Evolutionary conservation across 2,888 invertebrate species (phyloP).

Genomic region (Matsumyia berberina): DNA sequence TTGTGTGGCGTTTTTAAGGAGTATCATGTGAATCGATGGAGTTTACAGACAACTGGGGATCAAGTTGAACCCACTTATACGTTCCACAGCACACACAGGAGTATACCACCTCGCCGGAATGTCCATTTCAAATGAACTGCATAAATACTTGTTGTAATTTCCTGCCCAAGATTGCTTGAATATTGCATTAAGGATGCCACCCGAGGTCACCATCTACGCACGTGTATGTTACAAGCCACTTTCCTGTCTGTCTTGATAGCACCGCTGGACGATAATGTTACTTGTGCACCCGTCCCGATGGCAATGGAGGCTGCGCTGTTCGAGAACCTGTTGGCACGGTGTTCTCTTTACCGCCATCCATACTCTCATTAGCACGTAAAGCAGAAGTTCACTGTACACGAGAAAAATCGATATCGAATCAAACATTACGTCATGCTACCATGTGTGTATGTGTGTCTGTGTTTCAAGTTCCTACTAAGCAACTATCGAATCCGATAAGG

Average conservation of each 20-base stretch:
- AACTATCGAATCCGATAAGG: conserved; percentile 55
- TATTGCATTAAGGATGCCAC: conserved; percentile 11
- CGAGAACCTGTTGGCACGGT: conserved; percentile 54
- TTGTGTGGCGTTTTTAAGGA: conserved; percentile 13
- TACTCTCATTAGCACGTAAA: conserved; percentile 43
- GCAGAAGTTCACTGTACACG: background rate
- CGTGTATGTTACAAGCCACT: conserved; percentile 26
- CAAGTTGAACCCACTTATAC: too few species aligned
- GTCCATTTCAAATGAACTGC: background rate
- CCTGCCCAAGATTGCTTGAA: conserved; percentile 1
- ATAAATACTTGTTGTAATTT: conserved; percentile 8
- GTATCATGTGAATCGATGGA: conserved; percentile 10
- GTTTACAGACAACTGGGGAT: too few species aligned
- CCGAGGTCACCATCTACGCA: conserved; percentile 28
- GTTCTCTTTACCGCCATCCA: conserved; percentile 21
- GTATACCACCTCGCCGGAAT: background rate
- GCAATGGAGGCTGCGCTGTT: background rate
- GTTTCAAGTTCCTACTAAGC: conserved; percentile 24
- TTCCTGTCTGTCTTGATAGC: conserved; percentile 1
- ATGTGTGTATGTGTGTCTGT: background rate
- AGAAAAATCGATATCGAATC: conserved; percentile 56
- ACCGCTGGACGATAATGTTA: conserved; percentile 28
- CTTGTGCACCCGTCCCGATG: conserved; percentile 24
- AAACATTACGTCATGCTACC: conserved; percentile 39
- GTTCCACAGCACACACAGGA: too few species aligned